Conservation (phyloP, 2,113 vertebrate species). For the Daubentonia madagascariensis region DNA sequence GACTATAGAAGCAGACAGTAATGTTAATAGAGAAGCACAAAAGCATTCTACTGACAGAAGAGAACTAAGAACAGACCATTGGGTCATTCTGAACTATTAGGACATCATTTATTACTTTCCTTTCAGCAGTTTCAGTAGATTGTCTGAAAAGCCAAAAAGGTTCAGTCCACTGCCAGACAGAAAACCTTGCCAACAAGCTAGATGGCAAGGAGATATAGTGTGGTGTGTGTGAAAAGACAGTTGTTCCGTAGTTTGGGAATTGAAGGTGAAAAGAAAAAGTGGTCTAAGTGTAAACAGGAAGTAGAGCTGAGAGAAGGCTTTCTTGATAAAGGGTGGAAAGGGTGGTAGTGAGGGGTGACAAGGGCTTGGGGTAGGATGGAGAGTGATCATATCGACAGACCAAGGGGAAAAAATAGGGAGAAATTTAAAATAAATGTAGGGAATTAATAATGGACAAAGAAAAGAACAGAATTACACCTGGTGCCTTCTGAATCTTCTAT, state of each 20-base stretch:
- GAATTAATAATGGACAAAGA: background rate
- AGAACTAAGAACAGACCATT: background rate
- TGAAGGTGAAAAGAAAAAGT: background rate
- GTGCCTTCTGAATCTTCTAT: background rate
- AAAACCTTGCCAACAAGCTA: background rate
- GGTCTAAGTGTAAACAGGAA: background rate
- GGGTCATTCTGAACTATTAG: background rate
- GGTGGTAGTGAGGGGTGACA: background rate
- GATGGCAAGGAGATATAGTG: background rate
- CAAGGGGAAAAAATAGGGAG: background rate
- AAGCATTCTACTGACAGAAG: background rate
- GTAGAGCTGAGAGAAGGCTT: background rate
- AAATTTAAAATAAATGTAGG: background rate
- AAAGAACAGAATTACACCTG: background rate
- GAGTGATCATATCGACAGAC: background rate
- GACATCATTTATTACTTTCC: background rate
- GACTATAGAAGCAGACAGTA: background rate
- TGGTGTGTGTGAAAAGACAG: background rate
- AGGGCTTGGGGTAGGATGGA: background rate
- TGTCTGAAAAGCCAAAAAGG: background rate
- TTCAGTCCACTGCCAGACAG: background rate
- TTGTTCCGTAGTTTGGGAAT: background rate
- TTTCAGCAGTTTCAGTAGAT: background rate
- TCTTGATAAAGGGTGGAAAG: background rate
- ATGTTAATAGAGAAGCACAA: background rate